These are phyloP conservation scores for Austrolebias charrua DNA, from an alignment of 2,797 vertebrate species.

Conservation along the genomic window DNA sequence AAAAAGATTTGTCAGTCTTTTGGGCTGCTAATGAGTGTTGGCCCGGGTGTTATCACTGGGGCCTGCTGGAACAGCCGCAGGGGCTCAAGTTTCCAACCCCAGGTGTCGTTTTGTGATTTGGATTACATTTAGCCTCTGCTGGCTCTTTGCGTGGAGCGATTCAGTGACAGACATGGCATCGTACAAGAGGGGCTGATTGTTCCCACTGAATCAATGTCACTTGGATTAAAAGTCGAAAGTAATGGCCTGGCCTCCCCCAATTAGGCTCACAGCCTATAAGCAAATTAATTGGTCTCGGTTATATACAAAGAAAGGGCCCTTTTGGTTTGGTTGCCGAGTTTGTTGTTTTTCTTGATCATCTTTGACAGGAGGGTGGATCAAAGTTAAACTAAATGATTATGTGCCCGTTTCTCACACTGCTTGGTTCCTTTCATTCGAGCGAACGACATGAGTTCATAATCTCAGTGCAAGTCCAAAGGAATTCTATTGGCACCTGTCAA, in stretches of 20 bases:
- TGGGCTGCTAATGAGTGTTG: slow-evolving; percentile 62
- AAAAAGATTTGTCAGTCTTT: slow-evolving; percentile 46
- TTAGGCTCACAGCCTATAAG: slow-evolving; percentile 66
- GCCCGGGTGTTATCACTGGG: slow-evolving; percentile 20
- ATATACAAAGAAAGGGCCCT: slow-evolving; percentile 42
- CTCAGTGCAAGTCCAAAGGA: slow-evolving; percentile 5
- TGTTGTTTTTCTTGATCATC: slow-evolving; percentile 72
- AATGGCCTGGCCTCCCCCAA: slow-evolving; percentile 68
- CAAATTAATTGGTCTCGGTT: slow-evolving; percentile 71
- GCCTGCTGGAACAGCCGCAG: slow-evolving; percentile 63
- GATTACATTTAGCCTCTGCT: slow-evolving; percentile 64
- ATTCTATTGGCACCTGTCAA: background rate
- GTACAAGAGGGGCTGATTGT: slow-evolving; percentile 68
- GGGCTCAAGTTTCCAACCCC: slow-evolving; percentile 72
- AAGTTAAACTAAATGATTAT: slow-evolving; percentile 82
- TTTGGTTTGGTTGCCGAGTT: slow-evolving; percentile 61
- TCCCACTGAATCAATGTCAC: slow-evolving; percentile 72
- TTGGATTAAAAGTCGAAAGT: slow-evolving; percentile 76
- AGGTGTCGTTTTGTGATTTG: slow-evolving; percentile 78
- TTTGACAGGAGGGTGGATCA: slow-evolving; percentile 76
- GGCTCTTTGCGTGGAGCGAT: slow-evolving; percentile 52
- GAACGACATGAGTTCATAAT: slow-evolving; percentile 29
- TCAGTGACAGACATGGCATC: slow-evolving; percentile 64
- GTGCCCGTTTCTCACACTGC: slow-evolving; percentile 72
- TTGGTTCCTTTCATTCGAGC: slow-evolving; percentile 58